A percentile compares a stretch with the other conserved stretches of the same genome.
These are phyloP conservation scores for Benthosema pterotum DNA, from an alignment of 2,797 vertebrate genomes.

Conservation along the genomic window DNA sequence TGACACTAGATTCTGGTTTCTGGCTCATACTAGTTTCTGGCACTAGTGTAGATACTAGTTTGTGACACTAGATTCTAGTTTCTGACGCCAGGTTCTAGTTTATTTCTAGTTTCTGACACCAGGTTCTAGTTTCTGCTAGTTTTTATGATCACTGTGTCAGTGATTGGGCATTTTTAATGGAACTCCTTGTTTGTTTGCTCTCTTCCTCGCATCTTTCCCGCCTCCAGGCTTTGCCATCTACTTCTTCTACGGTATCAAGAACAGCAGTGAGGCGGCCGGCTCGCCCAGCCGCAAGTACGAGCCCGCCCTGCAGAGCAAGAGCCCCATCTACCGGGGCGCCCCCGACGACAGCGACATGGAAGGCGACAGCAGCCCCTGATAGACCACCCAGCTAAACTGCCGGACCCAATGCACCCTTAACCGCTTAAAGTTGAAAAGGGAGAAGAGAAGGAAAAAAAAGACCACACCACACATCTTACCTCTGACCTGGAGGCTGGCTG, in stretches of 20 bases:
- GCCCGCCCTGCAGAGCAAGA: slow-evolving; percentile 64
- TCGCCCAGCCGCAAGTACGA: slow-evolving; percentile 64
- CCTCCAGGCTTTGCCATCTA: slow-evolving; percentile 90
- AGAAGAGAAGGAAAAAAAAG: slow-evolving; percentile 20
- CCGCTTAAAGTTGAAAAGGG: slow-evolving; percentile 30
- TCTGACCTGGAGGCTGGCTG: slow-evolving; percentile 58
- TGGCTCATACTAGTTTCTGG: too few species aligned
- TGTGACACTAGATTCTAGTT: too few species aligned
- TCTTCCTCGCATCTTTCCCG: slow-evolving; percentile 12
- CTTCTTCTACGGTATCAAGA: slow-evolving; percentile 89
- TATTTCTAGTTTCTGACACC: too few species aligned
- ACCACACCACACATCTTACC: slow-evolving; percentile 54
- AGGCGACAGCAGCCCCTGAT: slow-evolving; percentile 69
- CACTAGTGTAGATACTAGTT: too few species aligned
- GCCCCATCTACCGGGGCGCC: slow-evolving; percentile 70
- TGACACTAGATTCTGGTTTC: too few species aligned
- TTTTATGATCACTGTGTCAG: too few species aligned
- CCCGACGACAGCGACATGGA: slow-evolving; percentile 71
- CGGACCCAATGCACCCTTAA: too few species aligned
- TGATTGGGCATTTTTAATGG: slow-evolving; percentile 23
- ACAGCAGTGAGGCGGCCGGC: slow-evolving; percentile 84
- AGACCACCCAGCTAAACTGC: background rate
- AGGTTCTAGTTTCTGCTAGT: too few species aligned
- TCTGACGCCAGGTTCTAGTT: too few species aligned
- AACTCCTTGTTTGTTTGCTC: background rate